These are phyloP conservation scores for Mesoclemmys tuberculata DNA, from an alignment of 2,113 vertebrate genomes.

Conservation along the genomic window DNA sequence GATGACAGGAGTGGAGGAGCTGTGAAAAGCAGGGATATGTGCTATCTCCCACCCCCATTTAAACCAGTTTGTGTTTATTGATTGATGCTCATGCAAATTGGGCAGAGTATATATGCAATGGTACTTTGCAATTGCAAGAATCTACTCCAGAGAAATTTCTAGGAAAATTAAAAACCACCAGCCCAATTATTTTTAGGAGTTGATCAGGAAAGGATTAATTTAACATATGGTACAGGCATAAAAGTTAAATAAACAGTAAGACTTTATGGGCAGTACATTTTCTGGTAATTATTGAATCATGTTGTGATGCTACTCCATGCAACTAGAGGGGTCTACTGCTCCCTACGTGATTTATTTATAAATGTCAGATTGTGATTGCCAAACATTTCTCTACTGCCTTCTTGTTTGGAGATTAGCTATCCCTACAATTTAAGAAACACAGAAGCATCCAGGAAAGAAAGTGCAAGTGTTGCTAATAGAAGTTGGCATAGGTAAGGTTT, in stretches of 20 bases:
- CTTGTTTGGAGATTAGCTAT: background rate
- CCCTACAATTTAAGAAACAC: background rate
- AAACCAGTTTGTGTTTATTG: background rate
- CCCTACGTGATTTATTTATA: background rate
- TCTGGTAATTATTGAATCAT: background rate
- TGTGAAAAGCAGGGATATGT: background rate
- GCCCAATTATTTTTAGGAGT: background rate
- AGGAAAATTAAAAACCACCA: background rate
- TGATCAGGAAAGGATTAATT: background rate
- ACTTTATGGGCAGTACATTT: fast-evolving
- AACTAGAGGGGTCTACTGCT: background rate
- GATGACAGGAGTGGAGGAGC: background rate
- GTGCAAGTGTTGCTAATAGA: background rate
- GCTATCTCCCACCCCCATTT: background rate
- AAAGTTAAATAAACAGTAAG: fast-evolving
- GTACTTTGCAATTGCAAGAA: background rate
- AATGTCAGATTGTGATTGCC: background rate
- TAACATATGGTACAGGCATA: background rate
- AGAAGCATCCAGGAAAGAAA: background rate
- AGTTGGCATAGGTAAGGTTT: background rate
- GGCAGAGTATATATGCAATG: background rate
- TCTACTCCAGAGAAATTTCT: background rate
- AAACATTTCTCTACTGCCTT: background rate
- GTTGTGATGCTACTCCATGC: background rate
- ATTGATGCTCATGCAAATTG: too few species aligned